Base-by-base conservation (phyloP, 2,113 vertebrate species). In the Dicaeum eximium region DNA sequence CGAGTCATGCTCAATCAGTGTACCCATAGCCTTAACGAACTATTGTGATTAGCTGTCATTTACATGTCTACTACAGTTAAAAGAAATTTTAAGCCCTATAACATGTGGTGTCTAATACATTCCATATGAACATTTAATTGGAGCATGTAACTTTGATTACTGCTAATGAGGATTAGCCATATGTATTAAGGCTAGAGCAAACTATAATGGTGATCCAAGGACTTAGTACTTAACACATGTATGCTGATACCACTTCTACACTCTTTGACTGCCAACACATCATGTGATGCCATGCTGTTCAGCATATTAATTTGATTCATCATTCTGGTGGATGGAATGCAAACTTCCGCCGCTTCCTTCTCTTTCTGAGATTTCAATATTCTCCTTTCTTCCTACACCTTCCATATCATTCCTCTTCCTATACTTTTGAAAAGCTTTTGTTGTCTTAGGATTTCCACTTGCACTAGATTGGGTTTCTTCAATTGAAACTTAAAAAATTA, bases 81-180 rank as follows among this genome's bases (percentile, higher is more conserved):
- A 97, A 95, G 93, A 91, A 85, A 94, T 91, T 84, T 97, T 75
- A 90, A 90, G 62, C 91, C 40, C 19, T 67, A 62, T 89, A 90
- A 92, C 93, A 96, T 96, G 58, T 97, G 96, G 92, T 71, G n/a
- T 71, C 56, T 97, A 97, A 97, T 94, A 72, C 28, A 78, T 88
- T 90, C 96, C 96, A 96, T 85, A 95, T 92, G 95, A 94, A 72
- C 27, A 72, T 80, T 95, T 95, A 95, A 96, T 94, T 95, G 65
- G 66, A 95, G 51, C 92, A 91, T 92, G 42, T 96, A 96, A 87
- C 85, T 96, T 84, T 92, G 95, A 95, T 96, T 96, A 96, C 72
- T 93, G 87, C 42, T 97, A 96, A 95, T 92, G 92, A 94, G 92
- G 95, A 95, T 87, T 94, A 83, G 42, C 95, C 94, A 94, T 94